Conservation (phyloP, 2,797 vertebrate species). For the Silurus aristotelis region DNA sequence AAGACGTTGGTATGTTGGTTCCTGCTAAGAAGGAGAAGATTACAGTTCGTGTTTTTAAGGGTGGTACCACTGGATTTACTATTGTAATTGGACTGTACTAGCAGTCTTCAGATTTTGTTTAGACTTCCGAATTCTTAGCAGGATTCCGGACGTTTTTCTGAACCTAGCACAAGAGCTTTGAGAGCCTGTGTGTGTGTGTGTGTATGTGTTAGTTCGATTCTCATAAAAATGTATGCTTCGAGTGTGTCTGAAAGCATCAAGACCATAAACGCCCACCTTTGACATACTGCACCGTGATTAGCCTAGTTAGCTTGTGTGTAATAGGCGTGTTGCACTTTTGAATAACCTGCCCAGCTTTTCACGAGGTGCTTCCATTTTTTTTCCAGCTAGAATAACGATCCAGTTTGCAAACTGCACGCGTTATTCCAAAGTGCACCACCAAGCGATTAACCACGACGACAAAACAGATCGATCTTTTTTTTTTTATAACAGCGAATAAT, state of each 20-base stretch:
- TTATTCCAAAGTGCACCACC: slow-evolving; percentile 73
- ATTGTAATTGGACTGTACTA: neutral
- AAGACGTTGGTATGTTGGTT: slow-evolving; percentile 64
- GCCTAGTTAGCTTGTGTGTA: slow-evolving; percentile 20
- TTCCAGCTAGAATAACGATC: slow-evolving; percentile 25
- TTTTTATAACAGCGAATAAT: neutral
- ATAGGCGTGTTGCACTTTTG: slow-evolving; percentile 67
- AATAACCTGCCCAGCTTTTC: slow-evolving; percentile 58
- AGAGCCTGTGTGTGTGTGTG: neutral
- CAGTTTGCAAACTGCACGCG: slow-evolving; percentile 37
- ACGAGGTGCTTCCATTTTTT: neutral
- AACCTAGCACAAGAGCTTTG: slow-evolving; percentile 63
- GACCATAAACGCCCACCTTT: slow-evolving; percentile 47
- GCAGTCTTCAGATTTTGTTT: slow-evolving; percentile 18
- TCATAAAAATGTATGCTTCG: neutral
- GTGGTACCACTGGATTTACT: neutral
- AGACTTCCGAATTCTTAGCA: slow-evolving; percentile 70
- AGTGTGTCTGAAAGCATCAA: neutral
- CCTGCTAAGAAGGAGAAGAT: slow-evolving; percentile 63
- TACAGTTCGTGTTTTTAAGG: neutral
- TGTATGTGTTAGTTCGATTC: neutral
- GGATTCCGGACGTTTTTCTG: slow-evolving; percentile 56
- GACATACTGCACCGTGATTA: neutral
- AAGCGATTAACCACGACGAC: slow-evolving; percentile 54
- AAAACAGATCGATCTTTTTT: slow-evolving; percentile 29